Evolutionary conservation across 2,113 vertebrate species (phyloP).

Genomic region (Limnothrissa miodon): DNA sequence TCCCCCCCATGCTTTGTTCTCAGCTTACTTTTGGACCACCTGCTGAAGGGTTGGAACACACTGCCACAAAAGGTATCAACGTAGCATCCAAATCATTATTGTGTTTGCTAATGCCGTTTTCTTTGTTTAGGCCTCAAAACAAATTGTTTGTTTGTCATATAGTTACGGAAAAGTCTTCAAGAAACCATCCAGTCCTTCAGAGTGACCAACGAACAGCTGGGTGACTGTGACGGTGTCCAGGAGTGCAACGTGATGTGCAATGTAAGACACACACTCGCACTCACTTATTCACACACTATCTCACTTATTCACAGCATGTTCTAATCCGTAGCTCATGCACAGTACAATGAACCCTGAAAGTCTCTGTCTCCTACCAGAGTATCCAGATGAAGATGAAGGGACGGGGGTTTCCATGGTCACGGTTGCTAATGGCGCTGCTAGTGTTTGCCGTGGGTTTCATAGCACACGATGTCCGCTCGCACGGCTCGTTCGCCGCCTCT

Average conservation of each 20-base stretch:
- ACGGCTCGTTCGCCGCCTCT: constrained; percentile 77
- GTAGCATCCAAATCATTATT: not conserved
- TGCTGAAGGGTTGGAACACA: constrained; percentile 78
- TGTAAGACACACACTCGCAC: constrained; percentile 61
- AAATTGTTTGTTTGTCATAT: not conserved
- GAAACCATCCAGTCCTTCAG: constrained; percentile 86
- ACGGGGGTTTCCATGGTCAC: constrained; percentile 77
- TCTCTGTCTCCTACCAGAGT: constrained; percentile 43
- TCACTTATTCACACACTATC: not conserved
- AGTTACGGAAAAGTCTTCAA: constrained; percentile 83
- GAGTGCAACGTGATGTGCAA: constrained; percentile 79
- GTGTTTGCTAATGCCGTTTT: not conserved
- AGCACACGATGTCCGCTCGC: constrained; percentile 77
- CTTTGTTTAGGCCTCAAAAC: not conserved
- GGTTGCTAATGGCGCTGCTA: constrained; percentile 75
- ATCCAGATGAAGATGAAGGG: constrained; percentile 81
- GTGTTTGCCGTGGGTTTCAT: constrained; percentile 75
- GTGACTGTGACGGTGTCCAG: constrained; percentile 59
- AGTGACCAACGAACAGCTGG: constrained; percentile 88
- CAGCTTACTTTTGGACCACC: constrained; percentile 86
- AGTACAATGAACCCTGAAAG: not conserved
- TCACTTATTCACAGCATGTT: too few species aligned
- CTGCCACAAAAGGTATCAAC: constrained; percentile 79
- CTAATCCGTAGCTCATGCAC: not conserved
- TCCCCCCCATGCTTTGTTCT: not conserved